Conservation (phyloP, 2,797 vertebrate genomes). For the Pterois miles region DNA sequence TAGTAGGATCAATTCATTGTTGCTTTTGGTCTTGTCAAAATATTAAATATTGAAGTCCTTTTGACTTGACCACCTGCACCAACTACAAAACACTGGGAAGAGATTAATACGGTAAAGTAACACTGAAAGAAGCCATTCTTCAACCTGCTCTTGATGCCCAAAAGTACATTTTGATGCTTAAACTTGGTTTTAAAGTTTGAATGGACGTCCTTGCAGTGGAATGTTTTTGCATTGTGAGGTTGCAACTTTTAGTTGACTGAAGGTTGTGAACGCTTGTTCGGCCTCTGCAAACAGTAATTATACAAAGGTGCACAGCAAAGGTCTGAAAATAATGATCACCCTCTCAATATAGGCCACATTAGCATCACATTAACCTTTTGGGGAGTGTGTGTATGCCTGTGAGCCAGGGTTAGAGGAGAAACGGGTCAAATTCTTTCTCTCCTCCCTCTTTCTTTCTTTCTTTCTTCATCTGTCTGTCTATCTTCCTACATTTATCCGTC, state of each 20-base stretch:
- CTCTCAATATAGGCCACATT: conserved; percentile 66
- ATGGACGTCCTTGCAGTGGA: neutral
- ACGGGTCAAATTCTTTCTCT: conserved; percentile 50
- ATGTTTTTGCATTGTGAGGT: neutral
- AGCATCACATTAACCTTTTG: conserved; percentile 76
- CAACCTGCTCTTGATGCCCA: too few species aligned
- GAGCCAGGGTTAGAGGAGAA: conserved; percentile 48
- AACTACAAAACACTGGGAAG: neutral
- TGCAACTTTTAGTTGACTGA: neutral
- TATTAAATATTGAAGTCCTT: neutral
- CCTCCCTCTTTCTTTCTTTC: neutral
- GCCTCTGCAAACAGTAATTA: conserved; percentile 35
- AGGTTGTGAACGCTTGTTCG: neutral
- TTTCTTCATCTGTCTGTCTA: neutral
- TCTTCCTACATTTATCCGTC: conserved; percentile 38
- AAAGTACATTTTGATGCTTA: neutral
- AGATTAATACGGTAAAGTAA: neutral
- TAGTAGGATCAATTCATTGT: neutral
- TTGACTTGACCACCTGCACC: neutral
- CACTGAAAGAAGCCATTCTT: neutral
- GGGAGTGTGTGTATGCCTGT: neutral
- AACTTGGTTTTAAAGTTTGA: neutral
- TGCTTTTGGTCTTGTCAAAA: neutral
- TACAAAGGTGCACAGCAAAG: conserved; percentile 40
- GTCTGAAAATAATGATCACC: conserved; percentile 69